phyloP scores from a whole-genome alignment of 1,140 invertebrate species.

The Pararge aegeria region DNA sequence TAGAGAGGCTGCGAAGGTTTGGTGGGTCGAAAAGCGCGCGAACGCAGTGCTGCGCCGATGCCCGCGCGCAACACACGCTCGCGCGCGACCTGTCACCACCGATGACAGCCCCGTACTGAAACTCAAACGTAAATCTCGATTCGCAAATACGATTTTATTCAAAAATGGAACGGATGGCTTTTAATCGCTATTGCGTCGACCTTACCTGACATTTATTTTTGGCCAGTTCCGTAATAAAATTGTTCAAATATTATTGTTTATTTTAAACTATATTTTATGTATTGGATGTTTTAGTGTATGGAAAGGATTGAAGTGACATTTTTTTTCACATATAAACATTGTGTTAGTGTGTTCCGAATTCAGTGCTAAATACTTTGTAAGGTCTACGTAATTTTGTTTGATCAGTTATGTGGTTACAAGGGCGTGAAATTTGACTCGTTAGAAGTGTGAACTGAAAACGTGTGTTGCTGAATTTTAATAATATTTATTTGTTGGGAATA shows the following conservation, averaged over 20 bases:
- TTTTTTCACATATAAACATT: slow-evolving; percentile 34
- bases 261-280: slow-evolving; percentile 7
- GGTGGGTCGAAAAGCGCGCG: slow-evolving; percentile 73
- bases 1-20: slow-evolving; percentile 67
- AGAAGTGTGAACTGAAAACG: slow-evolving; percentile 66
- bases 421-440: slow-evolving; percentile 70
- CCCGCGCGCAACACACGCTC: slow-evolving; percentile 70
- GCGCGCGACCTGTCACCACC: slow-evolving; percentile 58
- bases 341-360: slow-evolving; percentile 61
- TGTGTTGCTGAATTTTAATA: slow-evolving; percentile 50
- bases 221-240: too few species aligned
- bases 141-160: slow-evolving; percentile 33
- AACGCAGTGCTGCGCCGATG: slow-evolving; percentile 72
- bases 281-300: slow-evolving; percentile 25
- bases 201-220: slow-evolving; percentile 44
- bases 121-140: slow-evolving; percentile 43
- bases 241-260: not conserved
- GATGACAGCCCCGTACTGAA: slow-evolving; percentile 43
- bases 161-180: slow-evolving; percentile 55
- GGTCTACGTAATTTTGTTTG: slow-evolving; percentile 64
- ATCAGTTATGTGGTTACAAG: slow-evolving; percentile 67
- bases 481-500: slow-evolving; percentile 34
- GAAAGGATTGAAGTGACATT: slow-evolving; percentile 44
- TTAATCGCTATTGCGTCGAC: slow-evolving; percentile 46
- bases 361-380: slow-evolving; percentile 69